Evolutionary conservation across 1,140 invertebrate genomes (phyloP).

Genomic region (Lepidotrigona ventralis): DNA sequence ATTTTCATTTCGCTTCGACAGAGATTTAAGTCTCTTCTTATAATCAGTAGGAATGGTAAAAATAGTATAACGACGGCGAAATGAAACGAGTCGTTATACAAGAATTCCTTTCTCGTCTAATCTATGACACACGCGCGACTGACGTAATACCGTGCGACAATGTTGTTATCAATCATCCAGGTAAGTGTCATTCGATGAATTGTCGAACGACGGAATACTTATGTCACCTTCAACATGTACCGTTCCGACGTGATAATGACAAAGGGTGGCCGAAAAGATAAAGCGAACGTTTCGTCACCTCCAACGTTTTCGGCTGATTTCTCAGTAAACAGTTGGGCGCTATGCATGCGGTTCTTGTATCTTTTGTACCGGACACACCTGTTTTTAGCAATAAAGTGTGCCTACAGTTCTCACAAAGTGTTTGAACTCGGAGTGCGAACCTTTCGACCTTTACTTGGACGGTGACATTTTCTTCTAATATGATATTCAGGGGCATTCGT

Average conservation of each 20-base stretch:
- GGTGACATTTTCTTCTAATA: background rate
- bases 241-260: slow-evolving; percentile 47
- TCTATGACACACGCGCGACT: slow-evolving; percentile 36
- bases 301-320: slow-evolving; percentile 33
- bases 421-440: background rate
- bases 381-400: too few species aligned
- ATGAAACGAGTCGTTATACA: slow-evolving; percentile 12
- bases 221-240: slow-evolving; percentile 6
- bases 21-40: too few species aligned
- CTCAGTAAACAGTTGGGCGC: slow-evolving; percentile 49
- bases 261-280: slow-evolving; percentile 52
- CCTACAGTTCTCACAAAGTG: background rate
- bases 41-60: background rate
- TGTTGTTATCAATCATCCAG: slow-evolving; percentile 25
- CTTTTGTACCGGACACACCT: background rate
- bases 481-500: slow-evolving; percentile 29
- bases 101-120: slow-evolving; percentile 38
- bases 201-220: slow-evolving; percentile 17
- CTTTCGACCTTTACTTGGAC: background rate
- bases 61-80: background rate
- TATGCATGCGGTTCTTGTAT: slow-evolving; percentile 23
- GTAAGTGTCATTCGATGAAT: slow-evolving; percentile 18
- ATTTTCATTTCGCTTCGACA: background rate
- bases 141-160: slow-evolving; percentile 18
- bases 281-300: slow-evolving; percentile 49